Conservation (phyloP, 1,140 invertebrate species). For the Colletes latitarsis region DNA sequence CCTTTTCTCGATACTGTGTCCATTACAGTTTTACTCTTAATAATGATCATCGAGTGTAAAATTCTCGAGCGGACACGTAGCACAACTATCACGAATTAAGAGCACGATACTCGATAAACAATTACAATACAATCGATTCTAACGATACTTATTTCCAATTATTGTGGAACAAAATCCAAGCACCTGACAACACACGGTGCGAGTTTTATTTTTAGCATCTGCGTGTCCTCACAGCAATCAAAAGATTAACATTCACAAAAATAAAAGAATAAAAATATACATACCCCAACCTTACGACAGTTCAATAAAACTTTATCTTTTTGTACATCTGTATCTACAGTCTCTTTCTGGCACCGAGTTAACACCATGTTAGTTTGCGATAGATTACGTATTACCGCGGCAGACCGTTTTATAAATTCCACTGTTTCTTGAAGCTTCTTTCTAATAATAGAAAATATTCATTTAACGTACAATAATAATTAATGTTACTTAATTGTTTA, state of each 20-base stretch:
- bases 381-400: background rate
- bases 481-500: background rate
- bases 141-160: too few species aligned
- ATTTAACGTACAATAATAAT: background rate
- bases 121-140: too few species aligned
- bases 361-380: constrained; percentile 15
- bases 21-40: too few species aligned
- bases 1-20: too few species aligned
- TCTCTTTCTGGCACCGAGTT: constrained; percentile 33
- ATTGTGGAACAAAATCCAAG: too few species aligned
- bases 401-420: constrained; percentile 75
- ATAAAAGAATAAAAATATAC: constrained; percentile 26
- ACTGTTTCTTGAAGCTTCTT: constrained; percentile 86
- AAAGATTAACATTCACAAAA: background rate
- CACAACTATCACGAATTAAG: too few species aligned
- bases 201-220: too few species aligned
- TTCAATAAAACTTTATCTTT: constrained; percentile 53
- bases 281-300: constrained; percentile 68
- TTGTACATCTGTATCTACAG: constrained; percentile 35
- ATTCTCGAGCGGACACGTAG: too few species aligned
- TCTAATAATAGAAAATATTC: constrained; percentile 67
- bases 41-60: too few species aligned
- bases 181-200: too few species aligned
- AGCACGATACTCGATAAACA: too few species aligned
- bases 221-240: too few species aligned